These are phyloP conservation scores for Holocentrus rufus DNA, from an alignment of 2,797 vertebrate genomes.

Conservation along the genomic window DNA sequence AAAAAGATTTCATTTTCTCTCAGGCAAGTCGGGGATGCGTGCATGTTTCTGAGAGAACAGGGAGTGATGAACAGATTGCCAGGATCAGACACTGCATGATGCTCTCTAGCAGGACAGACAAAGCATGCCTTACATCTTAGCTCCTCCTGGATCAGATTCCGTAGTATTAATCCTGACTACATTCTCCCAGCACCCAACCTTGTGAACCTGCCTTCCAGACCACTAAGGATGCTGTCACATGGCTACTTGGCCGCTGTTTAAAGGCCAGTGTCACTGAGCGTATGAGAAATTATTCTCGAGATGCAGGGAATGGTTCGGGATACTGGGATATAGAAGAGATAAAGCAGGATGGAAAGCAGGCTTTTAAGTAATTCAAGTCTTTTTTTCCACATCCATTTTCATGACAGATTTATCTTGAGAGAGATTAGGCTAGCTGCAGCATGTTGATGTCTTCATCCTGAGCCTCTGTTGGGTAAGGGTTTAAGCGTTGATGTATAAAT, in stretches of 20 bases:
- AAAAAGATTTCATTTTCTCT: conserved; percentile 24
- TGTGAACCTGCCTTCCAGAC: conserved; percentile 5
- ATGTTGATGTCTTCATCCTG: conserved; percentile 62
- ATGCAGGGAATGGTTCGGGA: conserved; percentile 33
- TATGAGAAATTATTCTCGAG: conserved; percentile 40
- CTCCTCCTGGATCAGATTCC: background rate
- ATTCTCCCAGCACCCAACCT: conserved; percentile 3
- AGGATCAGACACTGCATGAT: background rate
- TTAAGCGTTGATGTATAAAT: conserved; percentile 57
- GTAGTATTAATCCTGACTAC: background rate
- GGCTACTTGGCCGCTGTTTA: conserved; percentile 11
- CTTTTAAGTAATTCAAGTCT: conserved; percentile 42
- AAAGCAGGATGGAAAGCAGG: conserved; percentile 34
- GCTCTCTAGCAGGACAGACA: conserved; percentile 7
- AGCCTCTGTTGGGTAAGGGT: conserved; percentile 48
- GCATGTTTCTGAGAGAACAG: background rate
- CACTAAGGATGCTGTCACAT: background rate
- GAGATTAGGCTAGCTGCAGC: conserved; percentile 54
- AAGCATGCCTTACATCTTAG: background rate
- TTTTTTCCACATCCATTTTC: conserved; percentile 32
- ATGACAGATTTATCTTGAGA: conserved; percentile 64
- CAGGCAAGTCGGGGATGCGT: background rate
- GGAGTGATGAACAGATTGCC: background rate
- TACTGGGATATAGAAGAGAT: conserved; percentile 25
- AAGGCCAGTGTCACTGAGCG: conserved; percentile 12